These are phyloP conservation scores for Phalanger gymnotis DNA, from an alignment of 2,797 vertebrate genomes.

Conservation along the genomic window DNA sequence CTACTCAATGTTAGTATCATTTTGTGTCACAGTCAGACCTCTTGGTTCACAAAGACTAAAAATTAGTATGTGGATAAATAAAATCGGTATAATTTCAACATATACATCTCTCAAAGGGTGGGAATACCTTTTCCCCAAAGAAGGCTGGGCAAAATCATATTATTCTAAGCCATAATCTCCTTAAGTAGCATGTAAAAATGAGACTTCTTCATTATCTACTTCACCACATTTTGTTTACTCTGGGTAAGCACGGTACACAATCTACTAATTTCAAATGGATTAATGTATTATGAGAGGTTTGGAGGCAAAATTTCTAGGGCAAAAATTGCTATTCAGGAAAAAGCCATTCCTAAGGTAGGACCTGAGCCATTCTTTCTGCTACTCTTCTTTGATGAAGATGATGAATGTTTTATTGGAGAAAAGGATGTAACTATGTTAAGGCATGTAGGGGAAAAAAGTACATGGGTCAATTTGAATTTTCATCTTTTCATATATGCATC, in stretches of 20 bases:
- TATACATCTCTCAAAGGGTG: neutral
- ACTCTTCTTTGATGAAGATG: neutral
- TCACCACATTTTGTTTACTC: neutral
- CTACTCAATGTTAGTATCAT: neutral
- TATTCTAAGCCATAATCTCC: neutral
- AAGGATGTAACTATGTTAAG: neutral
- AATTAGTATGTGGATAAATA: neutral
- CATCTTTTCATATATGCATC: neutral
- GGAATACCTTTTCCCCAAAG: neutral
- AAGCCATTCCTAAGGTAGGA: neutral
- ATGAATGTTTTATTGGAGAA: neutral
- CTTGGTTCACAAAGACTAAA: neutral
- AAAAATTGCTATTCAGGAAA: neutral
- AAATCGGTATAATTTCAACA: neutral
- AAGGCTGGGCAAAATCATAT: neutral
- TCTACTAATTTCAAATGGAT: neutral
- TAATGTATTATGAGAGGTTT: neutral
- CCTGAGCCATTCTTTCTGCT: neutral
- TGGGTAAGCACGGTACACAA: neutral
- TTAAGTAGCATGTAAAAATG: neutral
- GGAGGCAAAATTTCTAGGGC: neutral
- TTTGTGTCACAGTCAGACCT: neutral
- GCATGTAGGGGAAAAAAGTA: neutral
- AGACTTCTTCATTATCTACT: neutral
- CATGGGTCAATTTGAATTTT: neutral